phyloP scores from a whole-genome alignment of 2,888 invertebrate species.

The Scaptomyza cyrtandrae region DNA sequence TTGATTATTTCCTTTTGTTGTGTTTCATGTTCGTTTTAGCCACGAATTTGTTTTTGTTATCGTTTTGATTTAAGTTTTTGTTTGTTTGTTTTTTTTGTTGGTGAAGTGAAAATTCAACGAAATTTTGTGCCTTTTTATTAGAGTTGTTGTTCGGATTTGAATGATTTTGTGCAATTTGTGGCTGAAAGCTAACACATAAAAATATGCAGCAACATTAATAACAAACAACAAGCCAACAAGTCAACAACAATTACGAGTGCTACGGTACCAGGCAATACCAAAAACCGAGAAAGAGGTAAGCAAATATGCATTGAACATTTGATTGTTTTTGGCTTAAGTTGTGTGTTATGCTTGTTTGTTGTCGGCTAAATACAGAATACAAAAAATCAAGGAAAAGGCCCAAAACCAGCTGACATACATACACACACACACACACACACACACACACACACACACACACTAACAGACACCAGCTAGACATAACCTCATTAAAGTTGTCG shows the following conservation, averaged over 20 bases:
- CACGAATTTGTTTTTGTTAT: conserved; percentile 50
- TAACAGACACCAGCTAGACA: conserved; percentile 56
- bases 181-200: conserved; percentile 42
- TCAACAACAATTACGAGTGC: conserved; percentile 63
- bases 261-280: conserved; percentile 34
- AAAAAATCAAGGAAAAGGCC: conserved; percentile 6
- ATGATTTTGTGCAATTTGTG: conserved; percentile 44
- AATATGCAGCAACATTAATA: conserved; percentile 46
- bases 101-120: conserved; percentile 46
- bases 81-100: conserved; percentile 20
- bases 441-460: conserved; percentile 37
- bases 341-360: conserved; percentile 9
- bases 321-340: conserved; percentile 23
- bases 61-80: conserved; percentile 14
- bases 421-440: conserved; percentile 28
- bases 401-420: conserved; percentile 53
- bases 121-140: conserved; percentile 48
- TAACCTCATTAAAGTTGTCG: conserved; percentile 78
- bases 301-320: conserved; percentile 59
- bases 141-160: conserved; percentile 24
- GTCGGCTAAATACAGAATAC: background rate
- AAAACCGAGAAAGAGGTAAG: conserved; percentile 67
- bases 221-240: conserved; percentile 46
- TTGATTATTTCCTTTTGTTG: conserved; percentile 50
- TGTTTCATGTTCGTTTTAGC: conserved; percentile 16